phyloP scores from a whole-genome alignment of 2,797 vertebrate genomes.

The Pempheris klunzingeri region DNA sequence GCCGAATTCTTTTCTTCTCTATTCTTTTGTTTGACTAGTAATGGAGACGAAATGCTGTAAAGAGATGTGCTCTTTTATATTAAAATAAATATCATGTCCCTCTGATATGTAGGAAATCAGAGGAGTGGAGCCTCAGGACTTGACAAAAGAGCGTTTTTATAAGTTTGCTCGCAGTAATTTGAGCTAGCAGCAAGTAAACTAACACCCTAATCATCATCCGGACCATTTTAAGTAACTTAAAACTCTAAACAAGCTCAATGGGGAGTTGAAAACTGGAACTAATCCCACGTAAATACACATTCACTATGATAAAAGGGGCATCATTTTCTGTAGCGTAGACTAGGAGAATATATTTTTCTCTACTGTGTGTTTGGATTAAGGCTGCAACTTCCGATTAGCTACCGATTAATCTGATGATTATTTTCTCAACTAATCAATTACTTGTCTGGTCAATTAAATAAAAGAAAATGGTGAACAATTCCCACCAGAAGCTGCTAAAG shows the following conservation, averaged over 20 bases:
- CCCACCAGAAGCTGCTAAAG: not conserved
- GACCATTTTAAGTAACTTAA: not conserved
- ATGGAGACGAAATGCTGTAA: conserved; percentile 24
- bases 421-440: not conserved
- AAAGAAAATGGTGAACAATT: not conserved
- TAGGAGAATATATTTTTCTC: not conserved
- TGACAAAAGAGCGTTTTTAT: not conserved
- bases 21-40: conserved; percentile 35
- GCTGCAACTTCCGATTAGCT: not conserved
- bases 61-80: not conserved
- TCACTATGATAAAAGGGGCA: not conserved
- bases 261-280: not conserved
- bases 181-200: not conserved
- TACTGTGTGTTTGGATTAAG: not conserved
- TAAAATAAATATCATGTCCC: not conserved
- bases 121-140: not conserved
- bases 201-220: not conserved
- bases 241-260: not conserved
- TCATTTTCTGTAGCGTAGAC: not conserved
- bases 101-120: conserved; percentile 7
- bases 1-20: conserved; percentile 37
- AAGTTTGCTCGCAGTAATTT: not conserved
- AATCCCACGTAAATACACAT: not conserved
- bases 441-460: not conserved
- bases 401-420: not conserved